Conservation (phyloP, 1,140 invertebrate genomes). For the Drusus annulatus region DNA sequence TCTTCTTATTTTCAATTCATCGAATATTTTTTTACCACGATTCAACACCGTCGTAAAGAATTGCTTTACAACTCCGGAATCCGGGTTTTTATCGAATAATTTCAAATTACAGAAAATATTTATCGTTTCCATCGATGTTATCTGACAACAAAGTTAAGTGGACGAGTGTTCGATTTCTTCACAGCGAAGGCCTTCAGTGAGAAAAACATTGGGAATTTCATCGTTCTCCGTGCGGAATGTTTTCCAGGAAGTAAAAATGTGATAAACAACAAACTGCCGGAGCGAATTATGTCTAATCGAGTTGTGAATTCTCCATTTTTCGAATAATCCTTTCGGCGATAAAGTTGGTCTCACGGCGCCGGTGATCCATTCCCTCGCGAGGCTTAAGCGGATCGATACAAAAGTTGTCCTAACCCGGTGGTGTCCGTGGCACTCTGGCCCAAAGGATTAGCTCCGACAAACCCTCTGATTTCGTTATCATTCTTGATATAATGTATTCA, state of each 20-base stretch:
- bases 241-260: not conserved
- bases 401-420: constrained; percentile 3
- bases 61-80: no score
- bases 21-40: no score
- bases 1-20: no score
- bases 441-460: not conserved
- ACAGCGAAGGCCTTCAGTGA: no score
- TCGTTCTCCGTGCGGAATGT: no score
- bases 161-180: no score
- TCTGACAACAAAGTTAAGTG: no score
- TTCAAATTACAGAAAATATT: no score
- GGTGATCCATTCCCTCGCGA: constrained; percentile 10
- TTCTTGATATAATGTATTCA: not conserved
- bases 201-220: no score
- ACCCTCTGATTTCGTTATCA: not conserved
- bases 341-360: constrained; percentile 14
- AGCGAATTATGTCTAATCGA: constrained; percentile 15
- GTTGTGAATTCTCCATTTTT: constrained; percentile 25
- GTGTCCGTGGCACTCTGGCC: not conserved
- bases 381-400: constrained; percentile 18
- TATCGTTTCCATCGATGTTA: no score
- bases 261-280: constrained; percentile 21
- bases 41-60: no score
- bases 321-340: constrained; percentile 2
- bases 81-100: no score